phyloP scores from a whole-genome alignment of 1,140 invertebrate species.

The Nomia melanderi region DNA sequence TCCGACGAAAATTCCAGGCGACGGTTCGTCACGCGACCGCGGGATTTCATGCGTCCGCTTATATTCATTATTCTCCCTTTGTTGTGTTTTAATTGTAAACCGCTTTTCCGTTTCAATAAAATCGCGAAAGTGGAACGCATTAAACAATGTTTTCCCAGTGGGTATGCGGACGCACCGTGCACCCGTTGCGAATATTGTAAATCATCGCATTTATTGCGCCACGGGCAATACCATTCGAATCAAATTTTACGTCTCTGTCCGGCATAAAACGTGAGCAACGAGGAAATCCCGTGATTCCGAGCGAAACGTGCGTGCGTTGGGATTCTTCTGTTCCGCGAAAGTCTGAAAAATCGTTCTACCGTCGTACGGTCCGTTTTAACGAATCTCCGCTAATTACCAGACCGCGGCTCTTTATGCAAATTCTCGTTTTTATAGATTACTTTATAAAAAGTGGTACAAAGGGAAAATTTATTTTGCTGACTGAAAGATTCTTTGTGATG shows the following conservation, averaged over 20 bases:
- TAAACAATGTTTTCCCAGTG: neutral
- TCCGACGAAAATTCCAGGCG: conserved; percentile 35
- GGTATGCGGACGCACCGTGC: neutral
- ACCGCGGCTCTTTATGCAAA: no score
- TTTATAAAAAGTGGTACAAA: no score
- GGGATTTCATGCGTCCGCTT: conserved; percentile 38
- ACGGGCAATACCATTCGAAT: neutral
- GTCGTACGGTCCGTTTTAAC: no score
- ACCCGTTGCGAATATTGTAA: conserved; percentile 5
- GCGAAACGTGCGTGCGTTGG: neutral
- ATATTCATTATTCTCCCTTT: neutral
- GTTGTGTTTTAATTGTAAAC: neutral
- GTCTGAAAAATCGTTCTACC: neutral
- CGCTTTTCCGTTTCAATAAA: neutral
- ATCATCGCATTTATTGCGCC: conserved; percentile 14
- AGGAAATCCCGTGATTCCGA: neutral
- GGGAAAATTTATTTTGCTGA: no score
- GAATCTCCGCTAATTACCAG: no score
- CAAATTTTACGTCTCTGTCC: neutral
- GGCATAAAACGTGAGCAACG: no score
- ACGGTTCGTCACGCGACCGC: conserved; percentile 23
- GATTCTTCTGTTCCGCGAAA: neutral
- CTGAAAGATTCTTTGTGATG: no score
- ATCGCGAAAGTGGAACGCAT: neutral
- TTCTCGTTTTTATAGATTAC: no score